Evolutionary conservation across 2,888 invertebrate genomes (phyloP).

Genomic region (Orchesella flavescens): DNA sequence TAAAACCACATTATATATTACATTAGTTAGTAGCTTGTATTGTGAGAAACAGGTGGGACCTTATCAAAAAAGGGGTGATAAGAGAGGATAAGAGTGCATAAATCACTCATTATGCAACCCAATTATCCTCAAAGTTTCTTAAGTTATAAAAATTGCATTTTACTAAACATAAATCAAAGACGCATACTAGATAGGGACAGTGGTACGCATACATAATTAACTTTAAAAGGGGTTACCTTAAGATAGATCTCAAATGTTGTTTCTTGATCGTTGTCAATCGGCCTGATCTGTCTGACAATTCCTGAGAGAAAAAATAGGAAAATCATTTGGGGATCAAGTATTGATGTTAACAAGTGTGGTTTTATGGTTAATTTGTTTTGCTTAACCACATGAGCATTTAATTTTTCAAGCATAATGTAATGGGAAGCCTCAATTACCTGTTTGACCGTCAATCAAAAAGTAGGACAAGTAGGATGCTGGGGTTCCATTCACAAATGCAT

Average conservation of each 20-base stretch:
- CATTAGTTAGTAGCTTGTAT: background rate
- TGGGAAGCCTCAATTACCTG: constrained; percentile 72
- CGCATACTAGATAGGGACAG: too few relatives aligned
- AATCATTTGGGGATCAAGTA: background rate
- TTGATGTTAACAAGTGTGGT: background rate
- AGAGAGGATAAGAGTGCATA: background rate
- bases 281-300: constrained; percentile 85
- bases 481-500: constrained; percentile 86
- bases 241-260: constrained; percentile 86
- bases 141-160: constrained; percentile 12
- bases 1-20: constrained; percentile 9
- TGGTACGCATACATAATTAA: background rate
- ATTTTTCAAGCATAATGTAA: background rate
- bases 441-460: constrained; percentile 87
- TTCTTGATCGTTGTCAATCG: constrained; percentile 85
- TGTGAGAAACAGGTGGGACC: constrained; percentile 24
- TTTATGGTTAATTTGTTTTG: constrained; percentile 7
- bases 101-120: constrained; percentile 13
- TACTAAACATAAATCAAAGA: background rate
- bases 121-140: constrained; percentile 3
- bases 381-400: background rate
- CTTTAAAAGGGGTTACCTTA: constrained; percentile 77
- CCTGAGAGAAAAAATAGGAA: constrained; percentile 75
- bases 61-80: constrained; percentile 9
- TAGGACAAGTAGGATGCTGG: constrained; percentile 85